A percentile compares a stretch with the other conserved stretches of the same genome.
Evolutionary conservation across 2,797 vertebrate genomes (phyloP).

Genomic region (Sebastes nivosus): DNA sequence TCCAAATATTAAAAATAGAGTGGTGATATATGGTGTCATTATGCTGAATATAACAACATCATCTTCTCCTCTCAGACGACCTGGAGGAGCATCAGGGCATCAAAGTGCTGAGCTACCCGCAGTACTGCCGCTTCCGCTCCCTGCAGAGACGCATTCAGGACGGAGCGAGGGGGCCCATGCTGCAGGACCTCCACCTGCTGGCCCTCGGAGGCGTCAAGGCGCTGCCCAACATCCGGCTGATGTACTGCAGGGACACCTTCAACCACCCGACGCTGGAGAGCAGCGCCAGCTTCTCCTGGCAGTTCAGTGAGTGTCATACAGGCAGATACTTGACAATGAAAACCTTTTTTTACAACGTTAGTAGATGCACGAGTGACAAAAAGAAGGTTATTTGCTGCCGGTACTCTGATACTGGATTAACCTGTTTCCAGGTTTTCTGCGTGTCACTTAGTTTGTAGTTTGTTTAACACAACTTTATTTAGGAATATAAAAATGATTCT

Average conservation of each 20-base stretch:
- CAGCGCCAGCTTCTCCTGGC: slow-evolving; percentile 78
- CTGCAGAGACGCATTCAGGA: slow-evolving; percentile 80
- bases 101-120: slow-evolving; percentile 85
- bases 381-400: background rate
- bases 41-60: background rate
- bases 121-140: slow-evolving; percentile 86
- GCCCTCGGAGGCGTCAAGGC: slow-evolving; percentile 81
- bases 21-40: background rate
- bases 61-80: slow-evolving; percentile 28
- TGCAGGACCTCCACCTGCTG: slow-evolving; percentile 79
- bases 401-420: background rate
- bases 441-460: background rate
- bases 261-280: slow-evolving; percentile 83
- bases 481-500: background rate
- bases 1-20: background rate
- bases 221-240: slow-evolving; percentile 69
- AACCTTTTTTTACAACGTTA: background rate
- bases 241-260: slow-evolving; percentile 87
- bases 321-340: background rate
- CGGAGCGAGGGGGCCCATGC: slow-evolving; percentile 19
- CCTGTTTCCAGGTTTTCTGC: no score
- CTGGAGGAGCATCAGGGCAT: slow-evolving; percentile 39
- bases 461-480: background rate
- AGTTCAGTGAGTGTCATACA: slow-evolving; percentile 77
- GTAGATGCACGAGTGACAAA: no score